phyloP scores from a whole-genome alignment of 2,888 invertebrate species.

The Dioctria rufipes region DNA sequence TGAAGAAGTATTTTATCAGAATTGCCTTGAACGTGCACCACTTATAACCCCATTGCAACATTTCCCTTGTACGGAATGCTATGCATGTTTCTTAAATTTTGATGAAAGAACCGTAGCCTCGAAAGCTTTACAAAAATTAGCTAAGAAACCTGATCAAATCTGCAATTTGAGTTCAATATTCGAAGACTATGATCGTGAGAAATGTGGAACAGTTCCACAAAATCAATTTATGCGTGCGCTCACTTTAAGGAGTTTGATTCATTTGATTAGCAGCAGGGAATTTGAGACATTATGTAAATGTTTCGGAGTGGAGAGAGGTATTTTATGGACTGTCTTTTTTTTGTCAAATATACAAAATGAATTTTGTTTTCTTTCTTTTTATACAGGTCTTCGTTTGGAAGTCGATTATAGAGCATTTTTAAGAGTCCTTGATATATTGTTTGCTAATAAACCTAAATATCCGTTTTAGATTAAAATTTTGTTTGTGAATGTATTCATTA shows the following conservation, averaged over 20 bases:
- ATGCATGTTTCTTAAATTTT: constrained; percentile 79
- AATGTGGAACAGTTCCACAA: constrained; percentile 78
- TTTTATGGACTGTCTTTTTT: neutral
- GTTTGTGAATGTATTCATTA: no score
- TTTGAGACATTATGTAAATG: constrained; percentile 82
- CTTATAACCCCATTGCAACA: constrained; percentile 80
- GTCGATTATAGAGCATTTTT: constrained; percentile 82
- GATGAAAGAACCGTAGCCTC: constrained; percentile 79
- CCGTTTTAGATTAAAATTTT: constrained; percentile 53
- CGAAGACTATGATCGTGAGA: constrained; percentile 79
- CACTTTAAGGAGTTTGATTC: constrained; percentile 76
- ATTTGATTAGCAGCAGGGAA: constrained; percentile 78
- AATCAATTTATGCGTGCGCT: constrained; percentile 79
- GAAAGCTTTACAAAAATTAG: constrained; percentile 79
- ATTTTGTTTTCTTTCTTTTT: constrained; percentile 29
- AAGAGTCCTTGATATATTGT: constrained; percentile 78
- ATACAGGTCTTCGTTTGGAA: constrained; percentile 72
- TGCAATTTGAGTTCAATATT: constrained; percentile 81
- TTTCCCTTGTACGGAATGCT: constrained; percentile 78
- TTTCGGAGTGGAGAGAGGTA: constrained; percentile 79
- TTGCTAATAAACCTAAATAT: constrained; percentile 73
- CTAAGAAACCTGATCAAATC: constrained; percentile 77
- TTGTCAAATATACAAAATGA: neutral
- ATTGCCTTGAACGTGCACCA: constrained; percentile 78
- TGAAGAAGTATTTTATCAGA: constrained; percentile 80